Evolutionary conservation across 2,113 vertebrate species (phyloP).

Genomic region (Phrynosoma blainvillii): DNA sequence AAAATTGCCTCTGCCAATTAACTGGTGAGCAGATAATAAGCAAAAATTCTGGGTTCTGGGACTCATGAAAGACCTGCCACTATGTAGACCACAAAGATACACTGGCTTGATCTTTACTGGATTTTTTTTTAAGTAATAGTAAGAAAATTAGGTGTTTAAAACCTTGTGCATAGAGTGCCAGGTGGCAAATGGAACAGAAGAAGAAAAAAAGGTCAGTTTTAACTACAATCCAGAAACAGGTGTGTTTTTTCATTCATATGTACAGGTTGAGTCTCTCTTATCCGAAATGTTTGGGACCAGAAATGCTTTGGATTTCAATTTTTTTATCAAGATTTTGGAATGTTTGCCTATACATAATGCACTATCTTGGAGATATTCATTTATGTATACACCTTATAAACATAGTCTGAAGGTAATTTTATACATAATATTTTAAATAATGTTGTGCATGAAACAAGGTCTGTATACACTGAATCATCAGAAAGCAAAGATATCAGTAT

Average conservation of each 20-base stretch:
- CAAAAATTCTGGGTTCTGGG: not conserved
- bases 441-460: too few species aligned
- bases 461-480: too few species aligned
- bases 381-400: too few species aligned
- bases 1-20: not conserved
- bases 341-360: too few species aligned
- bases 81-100: not conserved
- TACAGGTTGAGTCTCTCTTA: too few species aligned
- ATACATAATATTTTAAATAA: too few species aligned
- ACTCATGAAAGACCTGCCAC: not conserved
- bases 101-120: not conserved
- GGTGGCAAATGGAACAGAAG: not conserved
- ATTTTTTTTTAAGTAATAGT: not conserved
- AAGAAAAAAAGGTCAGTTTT: not conserved
- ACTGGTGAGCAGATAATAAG: not conserved
- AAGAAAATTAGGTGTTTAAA: not conserved
- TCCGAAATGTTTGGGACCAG: too few species aligned
- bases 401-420: too few species aligned
- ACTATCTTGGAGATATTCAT: too few species aligned
- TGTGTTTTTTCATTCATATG: not conserved
- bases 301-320: too few species aligned
- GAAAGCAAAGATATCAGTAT: too few species aligned
- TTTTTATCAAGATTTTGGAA: too few species aligned
- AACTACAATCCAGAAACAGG: not conserved
- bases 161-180: not conserved